phyloP scores from a whole-genome alignment of 2,113 vertebrate genomes.

The Lamprologus sp. region DNA sequence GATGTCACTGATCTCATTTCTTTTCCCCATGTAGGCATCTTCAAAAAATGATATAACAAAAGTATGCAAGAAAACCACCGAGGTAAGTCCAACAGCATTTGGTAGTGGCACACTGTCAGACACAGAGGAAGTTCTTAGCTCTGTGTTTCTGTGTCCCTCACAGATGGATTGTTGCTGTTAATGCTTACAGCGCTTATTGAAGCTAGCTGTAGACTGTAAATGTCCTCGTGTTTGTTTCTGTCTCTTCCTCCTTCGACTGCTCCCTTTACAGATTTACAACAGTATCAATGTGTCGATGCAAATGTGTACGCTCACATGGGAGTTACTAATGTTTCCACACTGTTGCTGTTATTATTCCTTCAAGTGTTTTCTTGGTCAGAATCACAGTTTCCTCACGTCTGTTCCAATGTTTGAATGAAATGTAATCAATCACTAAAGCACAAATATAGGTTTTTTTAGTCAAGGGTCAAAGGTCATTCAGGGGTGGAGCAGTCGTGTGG shows the following conservation, averaged over 20 bases:
- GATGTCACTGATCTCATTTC: background rate
- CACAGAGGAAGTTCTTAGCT: background rate
- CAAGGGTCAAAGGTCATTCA: background rate
- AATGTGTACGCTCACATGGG: background rate
- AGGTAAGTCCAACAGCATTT: slow-evolving; percentile 70
- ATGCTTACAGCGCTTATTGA: background rate
- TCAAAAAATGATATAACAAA: slow-evolving; percentile 91
- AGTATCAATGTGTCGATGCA: background rate
- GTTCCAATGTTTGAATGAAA: background rate
- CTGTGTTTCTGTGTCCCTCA: background rate
- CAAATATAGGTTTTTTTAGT: background rate
- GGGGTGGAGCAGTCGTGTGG: background rate
- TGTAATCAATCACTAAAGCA: background rate
- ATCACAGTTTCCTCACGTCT: background rate
- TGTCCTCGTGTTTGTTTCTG: background rate
- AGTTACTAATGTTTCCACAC: background rate
- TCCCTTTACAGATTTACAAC: background rate
- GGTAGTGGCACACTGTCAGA: background rate
- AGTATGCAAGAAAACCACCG: slow-evolving; percentile 92
- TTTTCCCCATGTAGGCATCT: slow-evolving; percentile 77
- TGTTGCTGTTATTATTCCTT: background rate
- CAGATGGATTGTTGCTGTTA: background rate
- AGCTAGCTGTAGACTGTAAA: background rate
- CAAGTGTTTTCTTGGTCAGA: background rate
- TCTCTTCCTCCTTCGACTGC: background rate